Evolutionary conservation across 2,113 vertebrate genomes (phyloP), one percentile per base, ranked within the genome.

Genomic region (Anolis sagrei): DNA sequence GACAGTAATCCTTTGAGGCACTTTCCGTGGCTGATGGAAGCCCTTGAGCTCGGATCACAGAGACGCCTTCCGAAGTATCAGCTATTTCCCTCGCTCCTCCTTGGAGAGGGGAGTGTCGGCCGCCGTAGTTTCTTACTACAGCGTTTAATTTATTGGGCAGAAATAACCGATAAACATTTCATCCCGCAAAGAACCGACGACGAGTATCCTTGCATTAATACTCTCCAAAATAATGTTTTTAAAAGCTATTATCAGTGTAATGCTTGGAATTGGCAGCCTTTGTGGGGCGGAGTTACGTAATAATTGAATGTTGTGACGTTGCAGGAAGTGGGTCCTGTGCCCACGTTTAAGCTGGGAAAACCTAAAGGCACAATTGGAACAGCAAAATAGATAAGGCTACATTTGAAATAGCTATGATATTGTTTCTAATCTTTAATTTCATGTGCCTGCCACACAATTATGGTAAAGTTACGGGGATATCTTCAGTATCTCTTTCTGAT

Each of bases 401-500:
- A 79, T 21, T 72, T 36, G 27, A 85, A 48, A 25, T 68, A 36
- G 19, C 32, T 2, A 21, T 44, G 0, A 3, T 51, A 36, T 76
- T 76, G 16, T 34, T 8, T 32, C 48, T 0, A 0, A 3, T 3
- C 61, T 11, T 36, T 44, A n/a, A 23, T 49, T 82, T 11, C 0
- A 0, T 0, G 3, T 82, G 81, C 82, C 87, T 69, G 32, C 25
- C 39, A 80, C n/a, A 36, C 11, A 39, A 83, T 49, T 66, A 32
- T 0, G 0, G 23, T 75, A 54, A 2, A 0, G 1, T 34, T 66
- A 27, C 1, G 25, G 7, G 64, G 9, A 11, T 58, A 16, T 58
- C 13, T 58, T 13, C 16, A 4, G 16, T 18, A 58, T 8, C 61
- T 16, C 36, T 14, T 87, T 76, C 29, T n/a, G 21, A 18, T 32